Base-by-base conservation (phyloP, 2,797 vertebrate genomes). In the Sebastes trivittatus region DNA sequence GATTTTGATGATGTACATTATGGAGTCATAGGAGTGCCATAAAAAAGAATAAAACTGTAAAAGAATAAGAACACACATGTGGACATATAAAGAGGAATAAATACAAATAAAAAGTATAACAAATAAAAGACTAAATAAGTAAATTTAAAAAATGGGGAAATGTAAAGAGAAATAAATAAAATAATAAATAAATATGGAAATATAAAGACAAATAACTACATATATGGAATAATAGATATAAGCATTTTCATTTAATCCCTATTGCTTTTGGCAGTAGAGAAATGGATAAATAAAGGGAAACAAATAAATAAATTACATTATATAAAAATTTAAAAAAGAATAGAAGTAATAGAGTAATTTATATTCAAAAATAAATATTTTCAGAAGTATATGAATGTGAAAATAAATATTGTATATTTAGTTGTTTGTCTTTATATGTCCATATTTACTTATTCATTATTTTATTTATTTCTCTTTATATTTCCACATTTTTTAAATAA, bases 31-130 rank as follows among this genome's bases (percentile, higher is more conserved):
- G 9, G 27, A 60, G 9, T 20, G 9, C 42, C 42, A 46, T 46
- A 20, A 46, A 46, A 46, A 46, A 18, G 3, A 46, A 46, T 46
- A 46, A 18, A 46, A 46, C 6, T 18, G 16, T 46, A 46, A 46
- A 46, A 46, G 42, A 46, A 46, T 18, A 46, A 46, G 0, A 46
- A 46, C 16, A 46, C 0, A 46, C 16, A 20, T 46, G 42, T 46
- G 42, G 42, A 46, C 6, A 46, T 46, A 46, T 23, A 23, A 42
- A 42, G 42, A 46, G 42, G 42, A 46, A 46, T 18, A 46, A 46
- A 42, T 42, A 16, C 0, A 18, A 20, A 30, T 30, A 30, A 30
- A 34, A 62, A 2, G 20, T 42, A 16, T 0, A n/a, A 11, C 1
- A 60, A 29, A 29, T 60, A 60, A 10, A 20, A 29, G 13, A 11